Evolutionary conservation across 2,888 invertebrate species (phyloP), one percentile per base, ranked within the genome.

Genomic region (Scaptomyza parva): DNA sequence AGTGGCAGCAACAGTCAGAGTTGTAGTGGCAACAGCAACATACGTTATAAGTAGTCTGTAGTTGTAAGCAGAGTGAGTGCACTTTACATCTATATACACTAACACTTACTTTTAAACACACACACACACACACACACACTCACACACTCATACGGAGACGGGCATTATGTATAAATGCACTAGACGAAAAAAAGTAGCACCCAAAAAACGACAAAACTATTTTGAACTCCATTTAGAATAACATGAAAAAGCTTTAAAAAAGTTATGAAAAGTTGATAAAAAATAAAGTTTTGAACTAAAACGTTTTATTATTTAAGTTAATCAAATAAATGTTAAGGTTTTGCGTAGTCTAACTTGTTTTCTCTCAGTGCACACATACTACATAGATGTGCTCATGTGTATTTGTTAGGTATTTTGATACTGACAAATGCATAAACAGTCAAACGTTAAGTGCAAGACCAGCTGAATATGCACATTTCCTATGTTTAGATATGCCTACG

Each of bases 61-160:
- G 86, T 86, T 88, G 88, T 86, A 81, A 86, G 81, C 71, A 68
- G 59, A 78, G 74, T 77, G 70, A 82, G 86, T 83, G 83, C 88
- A 77, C 84, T 88, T 84, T 22, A 39, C 53, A 43, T 30, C 7
- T 14, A 14, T 50, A 37, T 33, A 40, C 45, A 18, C 35, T 12
- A 11, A 39, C 24, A 22, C 39, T 43, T 3, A 37, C 17, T 17
- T 37, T 17, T 45, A 33, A 41, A 11, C 11, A 22, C 40, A 18
- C 12, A 37, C 37, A 20, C 40, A 40, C 54, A 20, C 50, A 12
- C 11, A 18, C 11, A 22, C 40, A 18, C 12, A 37, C 37, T 17
- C 40, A 40, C 54, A 20, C 50, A 12, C 11, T n/a, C n/a, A n/a
- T n/a, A n/a, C n/a, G n/a, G n/a, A n/a, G n/a, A 18, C 18, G 28